phyloP scores from a whole-genome alignment of 2,113 vertebrate species.

The Zapornia atra region DNA sequence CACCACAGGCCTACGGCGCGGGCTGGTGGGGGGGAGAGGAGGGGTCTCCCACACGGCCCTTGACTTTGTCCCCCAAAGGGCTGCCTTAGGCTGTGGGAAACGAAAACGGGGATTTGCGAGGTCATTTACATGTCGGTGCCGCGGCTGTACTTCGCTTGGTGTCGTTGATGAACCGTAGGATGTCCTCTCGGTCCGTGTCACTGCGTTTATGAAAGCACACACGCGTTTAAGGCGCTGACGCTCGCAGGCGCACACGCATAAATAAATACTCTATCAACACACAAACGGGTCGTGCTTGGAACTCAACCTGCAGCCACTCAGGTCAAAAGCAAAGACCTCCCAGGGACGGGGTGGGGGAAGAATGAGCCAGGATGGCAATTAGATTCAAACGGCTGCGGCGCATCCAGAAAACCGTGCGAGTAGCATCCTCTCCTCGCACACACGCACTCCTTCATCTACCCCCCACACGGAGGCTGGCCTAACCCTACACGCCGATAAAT shows the following conservation, averaged over 20 bases:
- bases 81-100: neutral
- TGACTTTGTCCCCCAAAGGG: neutral
- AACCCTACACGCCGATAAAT: accelerated
- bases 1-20: neutral
- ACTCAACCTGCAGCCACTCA: neutral
- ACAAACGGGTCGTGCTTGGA: neutral
- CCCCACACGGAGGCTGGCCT: neutral
- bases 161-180: neutral
- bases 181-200: neutral
- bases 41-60: neutral
- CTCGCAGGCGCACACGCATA: neutral
- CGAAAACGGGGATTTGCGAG: neutral
- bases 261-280: neutral
- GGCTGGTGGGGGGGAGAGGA: neutral
- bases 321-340: neutral
- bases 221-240: neutral
- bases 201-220: neutral
- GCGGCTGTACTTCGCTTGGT: neutral
- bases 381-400: neutral
- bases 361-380: neutral
- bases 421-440: neutral
- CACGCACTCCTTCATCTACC: accelerated
- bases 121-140: neutral
- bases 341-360: neutral
- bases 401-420: neutral